Base-by-base conservation (phyloP, 2,113 vertebrate genomes). In the Pygathrix nemaeus region DNA sequence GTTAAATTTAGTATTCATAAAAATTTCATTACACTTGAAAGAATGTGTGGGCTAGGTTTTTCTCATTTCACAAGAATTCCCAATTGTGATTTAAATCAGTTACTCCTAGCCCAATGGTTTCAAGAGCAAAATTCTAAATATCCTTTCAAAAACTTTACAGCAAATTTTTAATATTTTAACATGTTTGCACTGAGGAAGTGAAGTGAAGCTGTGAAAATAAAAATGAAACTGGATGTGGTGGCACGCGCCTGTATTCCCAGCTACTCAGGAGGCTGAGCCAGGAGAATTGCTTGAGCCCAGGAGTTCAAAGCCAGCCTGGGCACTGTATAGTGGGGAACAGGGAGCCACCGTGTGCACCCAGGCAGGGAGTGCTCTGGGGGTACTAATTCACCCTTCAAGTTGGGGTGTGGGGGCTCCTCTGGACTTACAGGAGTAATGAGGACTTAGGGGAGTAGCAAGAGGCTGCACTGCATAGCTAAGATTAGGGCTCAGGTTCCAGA, bases 1-100 rank as follows among this genome's bases (percentile, higher is more conserved):
- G 93, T 95, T 97, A 94, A 97, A 95, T 93, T 97, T 76, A 79
- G 64, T 61, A 93, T 85, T 96, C 83, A 97, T 97, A 91, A 96
- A 96, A 93, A 45, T 97, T 95, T 94, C 61, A 94, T 97, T 95
- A 55, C 86, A 64, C 70, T 90, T 86, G 68, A 89, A 97, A 95
- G 89, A 96, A 57, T 93, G 88, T 76, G 87, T 94, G 89, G 85
- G 70, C 59, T 96, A 59, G 38, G 40, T 73, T 88, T 95, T 87
- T 82, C 32, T 93, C 66, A 64, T 79, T 96, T 97, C 90, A 55
- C 3, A 32, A 93, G 91, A 94, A 96, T 94, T 95, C 32, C 30
- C 86, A 61, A 16, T 89, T 93, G 78, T 82, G 27, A 73, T 78
- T 96, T 82, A 96, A 96, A 94, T 92, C 88, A 95, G 82, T 87